Evolutionary conservation across 2,888 invertebrate species (phyloP).

Genomic region (Nemurella pictetii): DNA sequence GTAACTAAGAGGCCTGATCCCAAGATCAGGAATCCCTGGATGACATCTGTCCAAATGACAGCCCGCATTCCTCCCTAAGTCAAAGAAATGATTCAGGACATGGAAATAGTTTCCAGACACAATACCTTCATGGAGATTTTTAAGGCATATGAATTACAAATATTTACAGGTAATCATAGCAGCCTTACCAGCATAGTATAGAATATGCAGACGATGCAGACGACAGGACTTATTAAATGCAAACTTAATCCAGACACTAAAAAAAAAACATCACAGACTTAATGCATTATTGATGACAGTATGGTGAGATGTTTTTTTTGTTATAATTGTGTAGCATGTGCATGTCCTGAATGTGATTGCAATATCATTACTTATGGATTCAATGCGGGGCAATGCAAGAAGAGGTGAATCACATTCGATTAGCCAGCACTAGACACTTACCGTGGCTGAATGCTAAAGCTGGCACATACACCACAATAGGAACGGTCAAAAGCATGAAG

Average conservation of each 20-base stretch:
- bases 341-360: no score
- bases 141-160: no score
- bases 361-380: background rate
- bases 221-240: constrained; percentile 53
- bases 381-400: no score
- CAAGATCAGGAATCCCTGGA: constrained; percentile 62
- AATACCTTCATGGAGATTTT: no score
- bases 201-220: constrained; percentile 55
- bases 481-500: constrained; percentile 60
- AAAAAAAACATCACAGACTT: background rate
- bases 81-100: background rate
- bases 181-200: constrained; percentile 56
- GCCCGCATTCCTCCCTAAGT: constrained; percentile 62
- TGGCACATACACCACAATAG: constrained; percentile 72
- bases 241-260: constrained; percentile 55
- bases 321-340: no score
- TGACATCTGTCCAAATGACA: constrained; percentile 65
- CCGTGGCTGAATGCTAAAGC: constrained; percentile 70
- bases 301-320: background rate
- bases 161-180: no score
- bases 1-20: constrained; percentile 60
- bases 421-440: constrained; percentile 48
- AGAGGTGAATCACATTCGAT: no score
- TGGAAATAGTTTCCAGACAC: no score
- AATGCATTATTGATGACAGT: background rate